A percentile compares a stretch with the other conserved stretches of the same genome.
These are phyloP conservation scores for Hermodice carunculata DNA, from an alignment of 2,888 invertebrate species.

Conservation along the genomic window DNA sequence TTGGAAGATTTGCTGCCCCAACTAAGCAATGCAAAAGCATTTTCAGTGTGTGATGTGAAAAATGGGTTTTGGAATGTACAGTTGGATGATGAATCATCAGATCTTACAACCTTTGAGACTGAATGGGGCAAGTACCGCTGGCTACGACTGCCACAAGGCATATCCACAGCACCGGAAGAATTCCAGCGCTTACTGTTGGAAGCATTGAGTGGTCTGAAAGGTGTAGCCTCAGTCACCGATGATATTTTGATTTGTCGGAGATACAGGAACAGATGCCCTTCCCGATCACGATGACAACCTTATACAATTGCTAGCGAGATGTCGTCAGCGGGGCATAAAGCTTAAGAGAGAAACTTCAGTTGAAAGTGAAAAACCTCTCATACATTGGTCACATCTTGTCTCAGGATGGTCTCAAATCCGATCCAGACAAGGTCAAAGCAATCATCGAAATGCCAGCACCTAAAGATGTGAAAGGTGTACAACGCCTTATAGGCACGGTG, in stretches of 20 bases:
- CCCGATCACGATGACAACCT: constrained; percentile 25
- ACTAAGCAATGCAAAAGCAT: constrained; percentile 23
- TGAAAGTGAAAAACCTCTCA: constrained; percentile 16
- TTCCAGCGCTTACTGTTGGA: constrained; percentile 31
- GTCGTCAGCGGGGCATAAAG: constrained; percentile 18
- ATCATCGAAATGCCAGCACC: constrained; percentile 26
- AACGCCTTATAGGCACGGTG: constrained; percentile 32
- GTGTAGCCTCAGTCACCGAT: constrained; percentile 36
- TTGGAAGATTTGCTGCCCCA: constrained; percentile 36
- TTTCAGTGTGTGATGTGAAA: constrained; percentile 28
- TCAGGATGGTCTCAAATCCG: constrained; percentile 18
- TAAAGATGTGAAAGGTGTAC: constrained; percentile 13
- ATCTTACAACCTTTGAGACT: constrained; percentile 27
- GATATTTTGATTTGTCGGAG: constrained; percentile 38
- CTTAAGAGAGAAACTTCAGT: constrained; percentile 32
- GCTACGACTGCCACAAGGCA: constrained; percentile 35
- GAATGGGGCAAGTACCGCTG: constrained; percentile 28
- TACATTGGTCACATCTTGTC: constrained; percentile 33
- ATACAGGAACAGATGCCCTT: too few relatives aligned
- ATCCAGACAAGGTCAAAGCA: constrained; percentile 30
- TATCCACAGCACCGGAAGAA: constrained; percentile 26
- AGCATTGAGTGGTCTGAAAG: constrained; percentile 28
- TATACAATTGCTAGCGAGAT: constrained; percentile 14
- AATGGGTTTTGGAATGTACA: constrained; percentile 29
- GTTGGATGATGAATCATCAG: constrained; percentile 29